These are phyloP conservation scores for Microctenopoma stevenorrisi DNA, from an alignment of 2,797 vertebrate species.

Conservation along the genomic window DNA sequence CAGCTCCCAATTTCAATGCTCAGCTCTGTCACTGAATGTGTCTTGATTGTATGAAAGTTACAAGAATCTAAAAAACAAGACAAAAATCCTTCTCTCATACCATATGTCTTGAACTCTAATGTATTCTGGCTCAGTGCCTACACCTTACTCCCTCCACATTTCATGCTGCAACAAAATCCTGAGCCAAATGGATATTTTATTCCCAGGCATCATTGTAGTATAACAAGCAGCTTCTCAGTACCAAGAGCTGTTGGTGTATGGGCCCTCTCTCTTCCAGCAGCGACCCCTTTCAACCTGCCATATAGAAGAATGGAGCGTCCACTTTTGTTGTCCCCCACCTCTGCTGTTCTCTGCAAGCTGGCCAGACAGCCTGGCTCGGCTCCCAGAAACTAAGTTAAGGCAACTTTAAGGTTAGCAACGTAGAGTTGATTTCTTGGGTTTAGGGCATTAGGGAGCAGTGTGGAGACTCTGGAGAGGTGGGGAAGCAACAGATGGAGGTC, in stretches of 20 bases:
- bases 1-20: neutral
- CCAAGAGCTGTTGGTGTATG: slow-evolving; percentile 11
- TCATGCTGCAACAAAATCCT: slow-evolving; percentile 1
- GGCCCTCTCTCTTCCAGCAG: slow-evolving; percentile 16
- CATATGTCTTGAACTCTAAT: slow-evolving; percentile 15
- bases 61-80: slow-evolving; percentile 4
- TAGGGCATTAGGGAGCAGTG: slow-evolving; percentile 23
- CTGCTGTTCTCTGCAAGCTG: slow-evolving; percentile 44
- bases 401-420: slow-evolving; percentile 45
- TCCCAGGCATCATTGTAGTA: slow-evolving; percentile 1
- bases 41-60: slow-evolving; percentile 5
- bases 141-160: slow-evolving; percentile 16
- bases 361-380: slow-evolving; percentile 52
- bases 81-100: slow-evolving; percentile 2
- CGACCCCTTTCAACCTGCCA: slow-evolving; percentile 46
- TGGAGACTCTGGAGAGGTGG: slow-evolving; percentile 4
- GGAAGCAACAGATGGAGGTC: slow-evolving; percentile 62
- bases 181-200: slow-evolving; percentile 24
- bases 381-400: slow-evolving; percentile 54
- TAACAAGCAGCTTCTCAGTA: slow-evolving; percentile 23
- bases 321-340: slow-evolving; percentile 57
- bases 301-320: slow-evolving; percentile 51
- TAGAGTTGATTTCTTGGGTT: slow-evolving; percentile 30
- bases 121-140: neutral
- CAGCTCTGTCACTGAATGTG: neutral